Conservation (phyloP, 37 sponge, comb jelly and placozoan species). For the Ephydatia muelleri region DNA sequence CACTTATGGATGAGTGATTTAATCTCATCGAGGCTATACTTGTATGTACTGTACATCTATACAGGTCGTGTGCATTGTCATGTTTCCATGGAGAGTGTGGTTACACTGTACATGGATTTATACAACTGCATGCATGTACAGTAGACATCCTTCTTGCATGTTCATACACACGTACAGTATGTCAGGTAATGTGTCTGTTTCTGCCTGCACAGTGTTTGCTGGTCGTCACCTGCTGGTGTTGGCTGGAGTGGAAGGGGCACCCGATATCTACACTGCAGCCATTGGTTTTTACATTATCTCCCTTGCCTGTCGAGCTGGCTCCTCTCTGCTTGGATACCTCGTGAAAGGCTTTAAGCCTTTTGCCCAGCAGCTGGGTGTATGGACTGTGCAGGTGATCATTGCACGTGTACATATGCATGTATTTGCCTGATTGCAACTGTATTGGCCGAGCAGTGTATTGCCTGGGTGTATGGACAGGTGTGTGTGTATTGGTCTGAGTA, state of each 20-base stretch:
- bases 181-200: too few species aligned
- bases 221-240: slow-evolving; percentile 74
- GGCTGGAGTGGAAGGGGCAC: slow-evolving; percentile 57
- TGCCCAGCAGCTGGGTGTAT: slow-evolving; percentile 7
- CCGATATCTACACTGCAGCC: slow-evolving; percentile 92
- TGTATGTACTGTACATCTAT: too few species aligned
- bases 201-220: slow-evolving; percentile 48
- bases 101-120: too few species aligned
- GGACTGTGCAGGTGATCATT: slow-evolving; percentile 30
- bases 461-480: not conserved
- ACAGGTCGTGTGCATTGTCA: too few species aligned
- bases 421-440: not conserved
- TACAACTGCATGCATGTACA: too few species aligned
- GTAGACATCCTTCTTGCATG: too few species aligned
- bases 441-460: not conserved
- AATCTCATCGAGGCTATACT: too few species aligned
- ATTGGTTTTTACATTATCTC: slow-evolving; percentile 87
- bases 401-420: too few species aligned
- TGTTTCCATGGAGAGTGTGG: too few species aligned
- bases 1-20: too few species aligned
- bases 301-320: slow-evolving; percentile 27
- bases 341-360: slow-evolving; percentile 17
- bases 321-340: slow-evolving; percentile 22
- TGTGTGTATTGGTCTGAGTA: too few species aligned
- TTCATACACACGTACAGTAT: too few species aligned